Conservation (phyloP, 2,113 vertebrate genomes). For the Protobothrops mucrosquamatus region DNA sequence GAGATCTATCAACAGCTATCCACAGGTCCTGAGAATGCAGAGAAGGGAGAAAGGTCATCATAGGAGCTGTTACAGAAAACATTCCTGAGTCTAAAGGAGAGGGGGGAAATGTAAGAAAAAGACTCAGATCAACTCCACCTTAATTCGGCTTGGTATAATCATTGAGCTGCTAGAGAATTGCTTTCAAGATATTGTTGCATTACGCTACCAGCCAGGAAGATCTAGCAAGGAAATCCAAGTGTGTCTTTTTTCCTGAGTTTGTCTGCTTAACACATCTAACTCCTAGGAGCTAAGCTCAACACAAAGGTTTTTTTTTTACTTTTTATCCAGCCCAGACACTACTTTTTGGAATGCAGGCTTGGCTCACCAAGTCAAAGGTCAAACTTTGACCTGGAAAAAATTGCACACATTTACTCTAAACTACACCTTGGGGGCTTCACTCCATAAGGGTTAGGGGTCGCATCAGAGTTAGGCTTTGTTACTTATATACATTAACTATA, state of each 20-base stretch:
- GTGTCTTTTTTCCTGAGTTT: not conserved
- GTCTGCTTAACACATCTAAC: not conserved
- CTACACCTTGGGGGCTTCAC: not conserved
- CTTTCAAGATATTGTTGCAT: not conserved
- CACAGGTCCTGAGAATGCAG: not conserved
- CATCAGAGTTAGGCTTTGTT: not conserved
- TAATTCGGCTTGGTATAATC: not conserved
- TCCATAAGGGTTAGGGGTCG: not conserved
- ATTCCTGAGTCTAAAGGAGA: not conserved
- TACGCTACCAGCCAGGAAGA: not conserved
- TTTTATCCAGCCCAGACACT: not conserved
- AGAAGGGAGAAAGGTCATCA: not conserved
- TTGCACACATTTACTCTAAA: not conserved
- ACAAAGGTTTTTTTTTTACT: not conserved
- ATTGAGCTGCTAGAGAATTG: not conserved
- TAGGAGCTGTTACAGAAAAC: not conserved
- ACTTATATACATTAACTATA: not conserved
- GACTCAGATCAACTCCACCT: not conserved
- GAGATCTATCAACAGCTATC: not conserved
- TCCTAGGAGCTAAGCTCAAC: not conserved
- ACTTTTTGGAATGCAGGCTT: not conserved
- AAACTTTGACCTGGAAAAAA: not conserved
- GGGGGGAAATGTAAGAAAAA: not conserved
- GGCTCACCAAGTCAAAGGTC: not conserved
- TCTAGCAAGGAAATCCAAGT: not conserved